A percentile compares a stretch with the other conserved stretches of the same genome.
Conservation (phyloP, 2,888 invertebrate species). For the Aleiodes testaceus region DNA sequence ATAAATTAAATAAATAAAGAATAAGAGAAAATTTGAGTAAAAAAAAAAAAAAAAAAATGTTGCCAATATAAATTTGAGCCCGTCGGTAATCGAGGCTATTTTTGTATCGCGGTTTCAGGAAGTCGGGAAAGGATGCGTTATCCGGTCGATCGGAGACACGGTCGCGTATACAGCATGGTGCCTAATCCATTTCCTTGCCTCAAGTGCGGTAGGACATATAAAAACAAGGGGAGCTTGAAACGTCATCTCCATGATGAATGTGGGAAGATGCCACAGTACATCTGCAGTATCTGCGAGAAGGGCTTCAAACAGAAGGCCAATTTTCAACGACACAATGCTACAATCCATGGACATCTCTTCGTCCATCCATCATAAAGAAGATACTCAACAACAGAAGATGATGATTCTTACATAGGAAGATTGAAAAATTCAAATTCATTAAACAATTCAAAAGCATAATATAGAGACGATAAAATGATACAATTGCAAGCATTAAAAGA, state of each 20-base stretch:
- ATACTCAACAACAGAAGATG: conserved; percentile 21
- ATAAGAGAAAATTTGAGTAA: background rate
- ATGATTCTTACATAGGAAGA: conserved; percentile 27
- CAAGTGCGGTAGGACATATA: conserved; percentile 65
- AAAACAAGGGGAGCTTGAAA: conserved; percentile 82
- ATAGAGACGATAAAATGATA: conserved; percentile 27
- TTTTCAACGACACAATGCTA: conserved; percentile 66
- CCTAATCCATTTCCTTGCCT: conserved; percentile 61
- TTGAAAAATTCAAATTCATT: conserved; percentile 30
- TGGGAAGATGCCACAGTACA: conserved; percentile 81
- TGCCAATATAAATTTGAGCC: conserved; percentile 26
- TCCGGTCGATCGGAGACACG: conserved; percentile 41
- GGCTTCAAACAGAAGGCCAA: conserved; percentile 79
- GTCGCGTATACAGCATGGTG: conserved; percentile 41
- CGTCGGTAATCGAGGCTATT: conserved; percentile 52
- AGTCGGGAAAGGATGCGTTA: conserved; percentile 40
- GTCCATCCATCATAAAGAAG: conserved; percentile 41
- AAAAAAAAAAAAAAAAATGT: conserved; percentile 22
- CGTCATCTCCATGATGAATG: conserved; percentile 86
- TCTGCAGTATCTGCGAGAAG: conserved; percentile 81
- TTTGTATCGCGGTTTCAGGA: conserved; percentile 58
- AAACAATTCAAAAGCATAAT: conserved; percentile 27
- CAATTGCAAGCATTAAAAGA: conserved; percentile 6
- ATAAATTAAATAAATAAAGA: background rate
- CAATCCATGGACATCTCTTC: conserved; percentile 60